Evolutionary conservation across 2,888 invertebrate genomes (phyloP), one percentile per base, ranked within the genome.

Genomic region (Colletes collaris): DNA sequence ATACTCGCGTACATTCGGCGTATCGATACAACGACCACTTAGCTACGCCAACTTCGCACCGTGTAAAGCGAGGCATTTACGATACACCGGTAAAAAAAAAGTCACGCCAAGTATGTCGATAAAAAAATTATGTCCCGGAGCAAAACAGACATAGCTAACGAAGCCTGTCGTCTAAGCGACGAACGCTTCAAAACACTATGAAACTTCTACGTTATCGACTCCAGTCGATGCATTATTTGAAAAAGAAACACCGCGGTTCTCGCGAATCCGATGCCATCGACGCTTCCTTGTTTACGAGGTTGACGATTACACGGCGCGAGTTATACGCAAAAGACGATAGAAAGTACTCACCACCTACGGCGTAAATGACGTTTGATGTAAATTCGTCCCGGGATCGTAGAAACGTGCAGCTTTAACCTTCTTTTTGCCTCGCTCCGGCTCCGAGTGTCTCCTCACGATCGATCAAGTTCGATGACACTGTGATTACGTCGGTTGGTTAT

Each of bases 401-500:
- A 65, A 10, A 53, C 44, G 44, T 8, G 44, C 44, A 8, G 10
- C 44, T 46, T 46, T 5, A 55, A 60, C 7, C 46, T 19, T 49
- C 35, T 19, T 49, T 16, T 67, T 19, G 46, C 27, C 50, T 65
- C 50, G 19, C 40, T 46, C 55, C 50, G 8, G 10, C 8, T n/a
- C 35, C 1, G 27, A 10, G 13, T 65, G 46, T 37, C 49, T 27
- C 65, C 68, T 44, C 8, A 46, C 67, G 60, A 27, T 65, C 73
- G 74, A 68, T 73, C 73, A 27, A 66, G 78, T 80, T 67, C 76
- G 73, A 55, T 44, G 37, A 69, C 83, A 83, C 83, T 83, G 73
- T 63, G 46, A 58, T 76, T 71, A 62, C 72, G 68, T 11, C 56
- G 63, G 64, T 50, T 40, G 55, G 44, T 40, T 46, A 56, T 13